phyloP scores from a whole-genome alignment of 2,113 vertebrate genomes.

The Arizona elegans region DNA sequence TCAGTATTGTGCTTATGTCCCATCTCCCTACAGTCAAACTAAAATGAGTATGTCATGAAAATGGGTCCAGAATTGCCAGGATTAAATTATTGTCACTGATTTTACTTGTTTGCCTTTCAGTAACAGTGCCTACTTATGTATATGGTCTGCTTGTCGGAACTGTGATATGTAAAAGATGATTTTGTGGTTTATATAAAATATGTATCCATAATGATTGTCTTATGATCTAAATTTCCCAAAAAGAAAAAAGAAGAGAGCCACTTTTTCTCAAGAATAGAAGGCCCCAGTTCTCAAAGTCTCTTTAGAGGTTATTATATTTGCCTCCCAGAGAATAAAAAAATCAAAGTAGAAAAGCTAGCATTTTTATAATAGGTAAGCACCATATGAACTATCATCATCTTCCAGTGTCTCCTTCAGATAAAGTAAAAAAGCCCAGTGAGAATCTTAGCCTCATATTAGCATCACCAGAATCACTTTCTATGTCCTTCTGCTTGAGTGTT shows the following conservation, averaged over 20 bases:
- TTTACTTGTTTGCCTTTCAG: conserved; percentile 55
- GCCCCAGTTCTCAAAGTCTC: background rate
- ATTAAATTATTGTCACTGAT: conserved; percentile 58
- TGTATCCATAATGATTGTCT: conserved; percentile 53
- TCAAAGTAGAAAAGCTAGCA: background rate
- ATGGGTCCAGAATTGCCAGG: conserved; percentile 53
- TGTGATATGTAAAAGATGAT: conserved; percentile 53
- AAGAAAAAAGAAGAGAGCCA: accelerated
- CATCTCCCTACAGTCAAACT: conserved; percentile 54
- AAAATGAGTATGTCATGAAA: conserved; percentile 57
- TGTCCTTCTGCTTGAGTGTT: background rate
- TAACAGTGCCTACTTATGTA: conserved; percentile 65
- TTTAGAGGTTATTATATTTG: background rate
- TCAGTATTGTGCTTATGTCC: conserved; percentile 67
- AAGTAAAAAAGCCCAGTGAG: background rate
- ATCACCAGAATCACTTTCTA: background rate
- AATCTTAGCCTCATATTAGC: background rate
- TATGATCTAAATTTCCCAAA: conserved; percentile 21
- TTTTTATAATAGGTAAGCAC: background rate
- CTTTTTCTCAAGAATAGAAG: background rate
- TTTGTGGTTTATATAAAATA: conserved; percentile 62
- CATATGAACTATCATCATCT: background rate
- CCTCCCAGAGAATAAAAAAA: background rate
- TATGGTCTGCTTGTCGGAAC: conserved; percentile 48
- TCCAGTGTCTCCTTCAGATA: background rate